phyloP scores from a whole-genome alignment of 2,888 invertebrate genomes.

The Quadriops clusia region DNA sequence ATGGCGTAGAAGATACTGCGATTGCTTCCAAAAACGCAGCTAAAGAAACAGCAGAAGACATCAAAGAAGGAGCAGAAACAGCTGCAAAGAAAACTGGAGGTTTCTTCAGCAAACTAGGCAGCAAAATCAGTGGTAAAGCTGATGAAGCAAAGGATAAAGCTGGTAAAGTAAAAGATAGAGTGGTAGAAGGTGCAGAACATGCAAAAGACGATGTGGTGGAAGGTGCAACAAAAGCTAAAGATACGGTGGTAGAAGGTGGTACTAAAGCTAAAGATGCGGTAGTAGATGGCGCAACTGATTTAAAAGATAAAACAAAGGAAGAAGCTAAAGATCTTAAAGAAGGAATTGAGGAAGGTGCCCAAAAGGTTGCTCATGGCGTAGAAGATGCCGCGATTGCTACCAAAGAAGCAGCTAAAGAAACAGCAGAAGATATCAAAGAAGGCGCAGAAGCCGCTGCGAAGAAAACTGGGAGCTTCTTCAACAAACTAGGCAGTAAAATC shows the following conservation, averaged over 20 bases:
- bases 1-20: too few species aligned
- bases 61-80: constrained; percentile 17
- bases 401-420: too few species aligned
- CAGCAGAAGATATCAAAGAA: too few species aligned
- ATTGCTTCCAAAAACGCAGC: constrained; percentile 39
- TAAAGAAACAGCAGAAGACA: constrained; percentile 29
- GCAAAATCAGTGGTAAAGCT: too few species aligned
- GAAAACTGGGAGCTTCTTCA: constrained; percentile 13
- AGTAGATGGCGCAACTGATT: too few species aligned
- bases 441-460: too few species aligned
- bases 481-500: constrained; percentile 15
- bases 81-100: constrained; percentile 23
- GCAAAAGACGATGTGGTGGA: constrained; percentile 14
- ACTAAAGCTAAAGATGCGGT: constrained; percentile 5
- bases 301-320: too few species aligned
- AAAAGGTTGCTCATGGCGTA: too few species aligned
- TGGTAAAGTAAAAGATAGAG: constrained; percentile 6
- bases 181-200: constrained; percentile 1
- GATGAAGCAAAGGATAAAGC: constrained; percentile 2
- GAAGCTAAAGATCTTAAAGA: constrained; percentile 4
- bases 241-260: constrained; percentile 1
- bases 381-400: too few species aligned
- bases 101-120: constrained; percentile 18
- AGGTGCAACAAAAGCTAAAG: constrained; percentile 6
- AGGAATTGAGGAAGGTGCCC: constrained; percentile 8